Evolutionary conservation across 2,797 vertebrate genomes (phyloP).

Genomic region (Chelidonichthys spinosus): DNA sequence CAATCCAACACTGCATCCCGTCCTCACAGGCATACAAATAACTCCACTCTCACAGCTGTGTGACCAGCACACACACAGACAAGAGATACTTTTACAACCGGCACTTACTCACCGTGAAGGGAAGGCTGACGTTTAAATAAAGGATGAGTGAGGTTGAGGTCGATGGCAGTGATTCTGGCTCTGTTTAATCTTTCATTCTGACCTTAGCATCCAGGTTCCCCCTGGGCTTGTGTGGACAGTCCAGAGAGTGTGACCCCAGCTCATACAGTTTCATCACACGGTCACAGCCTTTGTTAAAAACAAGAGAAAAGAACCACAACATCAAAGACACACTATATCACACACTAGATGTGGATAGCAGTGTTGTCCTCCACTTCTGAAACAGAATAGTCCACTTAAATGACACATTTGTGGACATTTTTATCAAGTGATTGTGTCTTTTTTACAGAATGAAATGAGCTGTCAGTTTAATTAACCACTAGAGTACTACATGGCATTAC

Average conservation of each 20-base stretch:
- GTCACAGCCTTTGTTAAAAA: conserved; percentile 71
- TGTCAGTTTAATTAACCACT: conserved; percentile 11
- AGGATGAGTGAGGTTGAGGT: conserved; percentile 61
- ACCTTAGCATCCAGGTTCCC: conserved; percentile 79
- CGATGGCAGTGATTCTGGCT: conserved; percentile 54
- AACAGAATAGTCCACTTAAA: background rate
- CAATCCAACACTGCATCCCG: too few relatives aligned
- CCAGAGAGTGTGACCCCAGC: conserved; percentile 72
- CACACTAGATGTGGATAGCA: background rate
- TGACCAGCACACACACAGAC: background rate
- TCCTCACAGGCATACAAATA: too few relatives aligned
- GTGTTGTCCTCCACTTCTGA: background rate
- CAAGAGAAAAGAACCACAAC: background rate
- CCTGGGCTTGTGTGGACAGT: conserved; percentile 74
- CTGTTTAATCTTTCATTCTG: conserved; percentile 68
- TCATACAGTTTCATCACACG: conserved; percentile 70
- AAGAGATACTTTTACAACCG: conserved; percentile 22
- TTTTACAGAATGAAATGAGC: background rate
- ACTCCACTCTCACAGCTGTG: background rate
- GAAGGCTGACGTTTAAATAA: conserved; percentile 64
- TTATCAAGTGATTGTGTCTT: background rate
- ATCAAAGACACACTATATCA: conserved; percentile 26
- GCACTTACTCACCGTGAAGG: conserved; percentile 29
- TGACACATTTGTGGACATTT: background rate
- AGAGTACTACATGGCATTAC: background rate